A percentile compares a stretch with the other conserved stretches of the same genome.
These are phyloP conservation scores for Dryas iulia DNA, from an alignment of 1,140 invertebrate species.

Conservation along the genomic window DNA sequence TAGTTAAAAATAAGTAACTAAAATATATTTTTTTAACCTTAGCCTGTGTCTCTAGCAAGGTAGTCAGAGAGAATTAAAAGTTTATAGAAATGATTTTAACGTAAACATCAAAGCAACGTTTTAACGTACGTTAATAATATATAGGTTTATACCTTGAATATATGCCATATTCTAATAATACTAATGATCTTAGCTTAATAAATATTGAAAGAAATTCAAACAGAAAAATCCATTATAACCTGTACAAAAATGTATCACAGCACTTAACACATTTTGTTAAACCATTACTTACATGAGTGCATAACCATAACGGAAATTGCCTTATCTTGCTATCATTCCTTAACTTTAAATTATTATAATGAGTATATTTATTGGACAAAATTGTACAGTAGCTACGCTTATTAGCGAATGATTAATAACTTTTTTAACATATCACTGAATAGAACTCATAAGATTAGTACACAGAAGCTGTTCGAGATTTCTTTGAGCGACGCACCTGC, in stretches of 20 bases:
- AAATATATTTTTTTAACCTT: too few relatives aligned
- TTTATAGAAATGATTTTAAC: too few relatives aligned
- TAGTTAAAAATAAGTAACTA: too few relatives aligned
- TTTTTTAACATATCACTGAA: background rate
- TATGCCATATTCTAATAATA: too few relatives aligned
- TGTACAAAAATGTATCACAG: background rate
- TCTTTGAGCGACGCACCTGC: conserved; percentile 63
- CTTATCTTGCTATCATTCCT: background rate
- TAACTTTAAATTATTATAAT: background rate
- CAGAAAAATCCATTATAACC: background rate
- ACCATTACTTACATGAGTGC: background rate
- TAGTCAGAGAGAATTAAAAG: too few relatives aligned
- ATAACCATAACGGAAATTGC: background rate
- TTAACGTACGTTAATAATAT: too few relatives aligned
- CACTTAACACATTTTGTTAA: background rate
- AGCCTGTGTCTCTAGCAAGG: too few relatives aligned
- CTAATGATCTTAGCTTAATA: too few relatives aligned
- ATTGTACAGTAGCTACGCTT: conserved; percentile 11
- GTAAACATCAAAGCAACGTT: too few relatives aligned
- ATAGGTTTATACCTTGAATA: too few relatives aligned
- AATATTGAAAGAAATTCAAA: background rate
- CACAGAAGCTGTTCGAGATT: conserved; percentile 60
- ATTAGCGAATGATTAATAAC: conserved; percentile 17
- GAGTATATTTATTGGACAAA: conserved; percentile 3
- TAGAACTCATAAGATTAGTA: conserved; percentile 33